Evolutionary conservation across 1,140 invertebrate genomes (phyloP), one percentile per base, ranked within the genome.

Genomic region (Apis florea): DNA sequence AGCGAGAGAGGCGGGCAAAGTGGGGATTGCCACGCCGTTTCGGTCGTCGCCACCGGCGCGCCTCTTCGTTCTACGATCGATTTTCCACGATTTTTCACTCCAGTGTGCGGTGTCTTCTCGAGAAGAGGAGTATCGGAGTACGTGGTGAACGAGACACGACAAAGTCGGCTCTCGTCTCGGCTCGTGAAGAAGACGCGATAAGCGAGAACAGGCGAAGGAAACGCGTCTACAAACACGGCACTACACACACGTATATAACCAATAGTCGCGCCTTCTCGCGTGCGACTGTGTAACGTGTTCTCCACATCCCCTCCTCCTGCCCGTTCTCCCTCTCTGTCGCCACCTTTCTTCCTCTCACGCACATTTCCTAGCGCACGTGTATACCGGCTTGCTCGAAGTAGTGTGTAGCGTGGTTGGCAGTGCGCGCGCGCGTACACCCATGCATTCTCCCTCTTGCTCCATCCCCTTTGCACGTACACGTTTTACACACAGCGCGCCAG

Each of bases 81-180:
- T 88, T 88, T 88, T 88, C 86, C 86, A 72, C 87, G 85, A 88
- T 88, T 88, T 88, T 88, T 88, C 87, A 88, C 64, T 76, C 59
- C 51, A 40, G 12, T 67, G 66, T 75, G 75, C 59, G 72, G 24
- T 24, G 66, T 19, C 59, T 70, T 67, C 54, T 69, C 70, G 76
- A 67, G 82, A 61, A 66, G 83, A 69, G 82, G 83, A 69, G 82
- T 66, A 51, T 47, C 59, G 47, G 21, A 24, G 68, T 82, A 71
- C 61, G 61, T 61, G 69, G 53, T 47, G 70, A 70, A 69, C 70
- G 82, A 51, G 82, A 81, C 61, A 67, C 78, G 70, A 69, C 56
- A 54, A 71, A 73, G 64, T 67, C 66, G 54, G 26, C 47, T 54
- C 59, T 79, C 56, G 40, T 75, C 69, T 68, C 58, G 66, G 64